Evolutionary conservation across 2,888 invertebrate genomes (phyloP).

Genomic region (Notocelia uddmanniana): DNA sequence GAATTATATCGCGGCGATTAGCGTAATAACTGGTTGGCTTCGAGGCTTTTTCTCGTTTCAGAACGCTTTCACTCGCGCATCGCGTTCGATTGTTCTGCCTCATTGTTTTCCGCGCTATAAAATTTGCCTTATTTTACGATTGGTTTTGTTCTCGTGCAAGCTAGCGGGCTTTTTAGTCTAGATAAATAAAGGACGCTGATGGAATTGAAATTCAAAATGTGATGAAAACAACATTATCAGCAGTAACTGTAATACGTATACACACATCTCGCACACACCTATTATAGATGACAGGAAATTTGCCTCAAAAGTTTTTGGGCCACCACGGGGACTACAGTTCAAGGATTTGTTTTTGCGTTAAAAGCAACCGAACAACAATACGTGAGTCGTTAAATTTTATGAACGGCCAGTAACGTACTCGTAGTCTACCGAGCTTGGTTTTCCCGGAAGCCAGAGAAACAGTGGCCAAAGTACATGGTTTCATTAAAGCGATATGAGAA

Average conservation of each 20-base stretch:
- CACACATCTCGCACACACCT: no score
- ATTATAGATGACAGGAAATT: no score
- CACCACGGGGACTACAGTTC: no score
- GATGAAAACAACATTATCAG: neutral
- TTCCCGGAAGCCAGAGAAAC: neutral
- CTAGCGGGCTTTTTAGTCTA: slow-evolving; percentile 5
- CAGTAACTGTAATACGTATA: no score
- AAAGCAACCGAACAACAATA: neutral
- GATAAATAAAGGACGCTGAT: neutral
- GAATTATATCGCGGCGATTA: slow-evolving; percentile 86
- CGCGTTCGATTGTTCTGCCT: slow-evolving; percentile 74
- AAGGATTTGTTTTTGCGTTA: no score
- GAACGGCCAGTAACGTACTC: neutral
- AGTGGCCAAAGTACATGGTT: neutral
- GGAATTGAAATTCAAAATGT: neutral
- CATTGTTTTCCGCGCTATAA: slow-evolving; percentile 79
- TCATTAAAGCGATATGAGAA: neutral
- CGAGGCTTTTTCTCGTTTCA: slow-evolving; percentile 79
- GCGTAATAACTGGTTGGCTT: slow-evolving; percentile 85
- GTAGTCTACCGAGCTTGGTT: neutral
- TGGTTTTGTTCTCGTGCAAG: slow-evolving; percentile 58
- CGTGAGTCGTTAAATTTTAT: neutral
- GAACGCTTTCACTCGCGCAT: slow-evolving; percentile 71
- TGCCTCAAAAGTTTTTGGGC: no score
- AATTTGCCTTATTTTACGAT: slow-evolving; percentile 73